phyloP scores from a whole-genome alignment of 2,888 invertebrate genomes.

The Drosophila yooni region DNA sequence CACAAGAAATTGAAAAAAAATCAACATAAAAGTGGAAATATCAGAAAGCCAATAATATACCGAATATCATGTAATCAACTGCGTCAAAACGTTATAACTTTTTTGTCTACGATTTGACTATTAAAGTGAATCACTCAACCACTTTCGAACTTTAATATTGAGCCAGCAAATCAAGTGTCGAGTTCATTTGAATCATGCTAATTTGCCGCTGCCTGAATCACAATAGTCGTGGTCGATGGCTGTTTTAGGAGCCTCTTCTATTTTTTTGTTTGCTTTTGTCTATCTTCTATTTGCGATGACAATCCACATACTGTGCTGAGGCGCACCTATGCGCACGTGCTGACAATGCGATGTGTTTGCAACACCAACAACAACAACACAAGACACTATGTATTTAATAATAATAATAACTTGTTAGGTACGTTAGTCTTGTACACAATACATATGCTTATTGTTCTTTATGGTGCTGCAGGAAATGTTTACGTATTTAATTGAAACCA shows the following conservation, averaged over 20 bases:
- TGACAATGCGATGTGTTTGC: conserved; percentile 22
- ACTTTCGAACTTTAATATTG: conserved; percentile 50
- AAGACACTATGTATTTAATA: neutral
- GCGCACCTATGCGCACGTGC: conserved; percentile 57
- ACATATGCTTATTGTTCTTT: conserved; percentile 6
- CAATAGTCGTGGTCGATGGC: conserved; percentile 2
- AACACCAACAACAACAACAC: conserved; percentile 9
- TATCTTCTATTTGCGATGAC: conserved; percentile 19
- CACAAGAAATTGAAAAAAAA: conserved; percentile 21
- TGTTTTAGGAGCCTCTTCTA: neutral
- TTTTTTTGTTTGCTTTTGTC: neutral
- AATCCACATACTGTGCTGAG: conserved; percentile 1
- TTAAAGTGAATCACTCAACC: conserved; percentile 57
- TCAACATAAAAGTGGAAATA: conserved; percentile 19
- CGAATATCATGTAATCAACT: conserved; percentile 62
- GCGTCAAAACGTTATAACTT: conserved; percentile 36
- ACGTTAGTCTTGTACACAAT: conserved; percentile 31
- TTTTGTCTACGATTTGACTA: conserved; percentile 38
- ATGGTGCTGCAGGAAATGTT: conserved; percentile 65
- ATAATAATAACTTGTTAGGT: conserved; percentile 24
- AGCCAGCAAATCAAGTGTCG: conserved; percentile 55
- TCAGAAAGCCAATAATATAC: conserved; percentile 46
- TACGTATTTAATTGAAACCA: conserved; percentile 52
- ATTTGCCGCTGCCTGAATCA: conserved; percentile 53
- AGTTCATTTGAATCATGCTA: conserved; percentile 69